Percentiles rank a stretch among this genome's conserved stretches.
phyloP scores from a whole-genome alignment of 1,140 invertebrate species.

The Polypedilum vanderplanki region DNA sequence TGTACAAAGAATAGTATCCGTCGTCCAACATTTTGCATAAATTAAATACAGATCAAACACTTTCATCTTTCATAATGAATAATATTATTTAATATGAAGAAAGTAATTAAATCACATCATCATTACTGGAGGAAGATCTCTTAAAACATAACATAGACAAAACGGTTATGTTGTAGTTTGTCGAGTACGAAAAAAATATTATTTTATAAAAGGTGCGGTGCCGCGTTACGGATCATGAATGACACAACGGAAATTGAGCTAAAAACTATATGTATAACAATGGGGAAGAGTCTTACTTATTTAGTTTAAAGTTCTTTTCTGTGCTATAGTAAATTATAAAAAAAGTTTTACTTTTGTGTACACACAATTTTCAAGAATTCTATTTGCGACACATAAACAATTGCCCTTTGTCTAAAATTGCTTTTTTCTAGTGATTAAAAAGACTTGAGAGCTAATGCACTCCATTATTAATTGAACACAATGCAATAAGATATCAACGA shows the following conservation, averaged over 20 bases:
- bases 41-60: not conserved
- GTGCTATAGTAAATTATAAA: not conserved
- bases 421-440: too few relatives aligned
- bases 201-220: constrained; percentile 17
- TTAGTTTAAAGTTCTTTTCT: not conserved
- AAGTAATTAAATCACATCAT: not conserved
- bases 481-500: not conserved
- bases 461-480: not conserved
- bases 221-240: constrained; percentile 27
- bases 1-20: too few relatives aligned
- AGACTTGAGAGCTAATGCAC: too few relatives aligned
- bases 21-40: too few relatives aligned
- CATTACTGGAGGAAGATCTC: not conserved
- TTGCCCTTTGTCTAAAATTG: too few relatives aligned
- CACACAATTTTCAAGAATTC: too few relatives aligned
- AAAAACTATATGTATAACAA: constrained; percentile 21
- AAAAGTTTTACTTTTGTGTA: too few relatives aligned
- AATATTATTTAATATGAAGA: not conserved
- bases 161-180: not conserved
- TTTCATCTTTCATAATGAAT: not conserved
- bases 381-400: too few relatives aligned
- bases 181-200: not conserved
- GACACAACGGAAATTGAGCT: constrained; percentile 19
- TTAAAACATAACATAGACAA: not conserved
- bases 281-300: not conserved